Evolutionary conservation across 2,113 vertebrate genomes (phyloP), one percentile per base, ranked within the genome.

Genomic region (Rhinoderma darwinii): DNA sequence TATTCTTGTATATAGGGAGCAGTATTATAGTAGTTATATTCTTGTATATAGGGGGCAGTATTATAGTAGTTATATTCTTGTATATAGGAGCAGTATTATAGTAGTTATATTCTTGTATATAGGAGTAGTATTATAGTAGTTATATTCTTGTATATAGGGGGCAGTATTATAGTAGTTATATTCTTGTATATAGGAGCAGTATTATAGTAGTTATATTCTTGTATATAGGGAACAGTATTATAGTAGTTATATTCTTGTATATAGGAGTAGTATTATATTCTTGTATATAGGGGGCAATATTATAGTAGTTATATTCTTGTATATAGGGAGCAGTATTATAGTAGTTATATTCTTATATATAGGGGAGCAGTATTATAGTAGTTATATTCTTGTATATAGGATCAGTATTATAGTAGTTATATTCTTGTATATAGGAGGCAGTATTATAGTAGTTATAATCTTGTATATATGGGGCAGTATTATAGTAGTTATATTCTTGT

Each of bases 11-110:
- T 1, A 18, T 63, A 14, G 61, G n/a, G 27, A 32, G 27, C 10
- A 66, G 61, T 32, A 30, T 66, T 66, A 66, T 32, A 66, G 61
- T 66, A 66, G 61, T 66, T 66, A 66, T 66, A 66, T 66, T 66
- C 61, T 66, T 66, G 61, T 66, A 66, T 4, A 66, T 61, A 66
- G 61, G 27, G 32, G 59, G 54, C 54, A 56, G 54, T 25, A 56
- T 56, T 56, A 56, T 56, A 56, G 54, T 56, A 56, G 54, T 56
- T 51, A 54, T 54, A 54, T 54, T 61, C 59, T 27, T 61, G 59
- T 61, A 61, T 9, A 61, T 61, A 61, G 59, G 59, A 27, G 59
- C n/a, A 61, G 59, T 61, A 61, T 61, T 61, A 61, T 61, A 51
- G 50, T 51, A 51, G 50, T 51, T 51, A 51, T 51, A 20, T 51